Evolutionary conservation across 2,797 vertebrate species (phyloP).

Genomic region (Spea hammondii): DNA sequence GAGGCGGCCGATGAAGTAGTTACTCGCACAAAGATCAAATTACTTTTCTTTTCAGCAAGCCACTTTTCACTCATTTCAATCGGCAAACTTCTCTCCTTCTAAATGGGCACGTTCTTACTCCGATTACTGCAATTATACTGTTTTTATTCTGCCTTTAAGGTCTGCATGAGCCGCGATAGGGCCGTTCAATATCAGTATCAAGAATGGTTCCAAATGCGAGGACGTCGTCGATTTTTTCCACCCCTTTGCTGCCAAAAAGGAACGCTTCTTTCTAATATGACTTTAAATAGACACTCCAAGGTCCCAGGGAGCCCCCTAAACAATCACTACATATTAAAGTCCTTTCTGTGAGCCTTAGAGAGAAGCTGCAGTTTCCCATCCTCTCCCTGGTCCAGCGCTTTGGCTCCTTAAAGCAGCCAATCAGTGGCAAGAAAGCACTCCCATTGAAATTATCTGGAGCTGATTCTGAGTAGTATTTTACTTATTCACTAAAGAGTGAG

Average conservation of each 20-base stretch:
- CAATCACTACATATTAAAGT: too few relatives aligned
- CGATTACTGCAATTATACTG: slow-evolving; percentile 29
- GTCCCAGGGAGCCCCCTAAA: neutral
- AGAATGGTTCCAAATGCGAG: slow-evolving; percentile 14
- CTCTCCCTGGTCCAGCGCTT: too few relatives aligned
- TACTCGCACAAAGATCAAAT: slow-evolving; percentile 43
- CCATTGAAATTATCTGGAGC: too few relatives aligned
- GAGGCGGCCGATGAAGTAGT: slow-evolving; percentile 27
- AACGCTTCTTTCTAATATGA: neutral
- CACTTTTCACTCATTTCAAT: slow-evolving; percentile 46
- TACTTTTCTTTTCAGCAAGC: slow-evolving; percentile 29
- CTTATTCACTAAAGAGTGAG: too few relatives aligned
- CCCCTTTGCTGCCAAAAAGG: slow-evolving; percentile 3
- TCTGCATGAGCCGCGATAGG: slow-evolving; percentile 41
- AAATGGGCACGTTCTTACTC: slow-evolving; percentile 27
- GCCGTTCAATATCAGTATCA: slow-evolving; percentile 4
- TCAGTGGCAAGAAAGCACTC: too few relatives aligned
- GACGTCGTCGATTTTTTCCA: neutral
- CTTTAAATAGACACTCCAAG: neutral
- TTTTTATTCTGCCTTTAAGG: slow-evolving; percentile 8
- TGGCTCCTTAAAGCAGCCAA: too few relatives aligned
- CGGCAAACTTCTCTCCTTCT: slow-evolving; percentile 38
- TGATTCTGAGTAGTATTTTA: too few relatives aligned
- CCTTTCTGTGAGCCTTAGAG: too few relatives aligned
- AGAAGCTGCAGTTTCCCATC: too few relatives aligned